Base-by-base conservation (phyloP, 1,140 invertebrate species). In the Stegodyphus mimosarum region DNA sequence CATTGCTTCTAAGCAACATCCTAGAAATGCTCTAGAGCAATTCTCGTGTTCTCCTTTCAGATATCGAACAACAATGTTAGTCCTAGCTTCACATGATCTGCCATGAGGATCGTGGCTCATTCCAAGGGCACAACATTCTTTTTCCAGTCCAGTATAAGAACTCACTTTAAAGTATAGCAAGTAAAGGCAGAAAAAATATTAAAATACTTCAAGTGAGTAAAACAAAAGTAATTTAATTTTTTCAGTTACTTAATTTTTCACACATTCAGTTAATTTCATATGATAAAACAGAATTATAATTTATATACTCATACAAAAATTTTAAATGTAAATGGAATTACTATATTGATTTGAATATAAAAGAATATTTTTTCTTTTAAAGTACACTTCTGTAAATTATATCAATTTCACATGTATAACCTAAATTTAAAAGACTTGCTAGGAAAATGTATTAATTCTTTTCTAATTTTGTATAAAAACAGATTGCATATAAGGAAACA, bases 101-200 rank as follows among this genome's bases (percentile, higher is more conserved):
- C 70, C 53, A n/a, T 72, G 52, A 0, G 9, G 6, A 60, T 87
- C 78, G 7, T 50, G 50, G 6, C 6, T 78, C 50, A 69, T 71
- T 15, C 86, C 87, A 18, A 86, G 17, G 13, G 70, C 50, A 33
- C 76, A 81, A 13, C 83, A 86, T 33, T 73, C 5, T 60, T 48
- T 86, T 10, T 71, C 74, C 7, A 66, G 0, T 5, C 70, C 70
- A 48, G 33, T 51, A 33, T 86, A 78, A 15, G 33, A 0, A 18
- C 18, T 67, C 51, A 74, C 76, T 86, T n/a, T 48, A 79, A 66
- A 11, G 7, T 70, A 69, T 67, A 67, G 6, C 3, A 33, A 13
- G n/a, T 33, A 52, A 67, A 67, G 17, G 7, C 13, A 67, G 4
- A 67, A 3, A 67, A n/a, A 67, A 15, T 9, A 18, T 33, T 33